Conservation (phyloP, 2,888 invertebrate genomes). For the Tiliacea citrago region DNA sequence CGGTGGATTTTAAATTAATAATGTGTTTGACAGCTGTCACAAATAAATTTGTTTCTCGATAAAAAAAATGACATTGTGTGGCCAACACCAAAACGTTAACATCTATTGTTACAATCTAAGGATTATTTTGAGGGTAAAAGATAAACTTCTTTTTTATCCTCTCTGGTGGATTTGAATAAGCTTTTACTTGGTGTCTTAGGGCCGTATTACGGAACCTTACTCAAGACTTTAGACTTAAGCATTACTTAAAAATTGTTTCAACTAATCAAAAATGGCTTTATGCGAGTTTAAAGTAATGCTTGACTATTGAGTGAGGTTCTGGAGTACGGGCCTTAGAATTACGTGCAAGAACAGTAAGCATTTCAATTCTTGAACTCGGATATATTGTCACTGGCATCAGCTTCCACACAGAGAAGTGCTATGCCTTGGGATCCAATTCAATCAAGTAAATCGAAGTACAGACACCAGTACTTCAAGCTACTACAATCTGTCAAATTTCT, state of each 20-base stretch:
- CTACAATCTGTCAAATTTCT: no score
- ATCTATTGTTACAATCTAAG: constrained; percentile 86
- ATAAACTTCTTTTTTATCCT: constrained; percentile 66
- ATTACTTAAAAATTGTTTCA: no score
- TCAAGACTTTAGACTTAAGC: no score
- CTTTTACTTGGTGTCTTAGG: constrained; percentile 24
- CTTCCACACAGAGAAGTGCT: not conserved
- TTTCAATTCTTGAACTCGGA: not conserved
- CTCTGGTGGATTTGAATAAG: constrained; percentile 59
- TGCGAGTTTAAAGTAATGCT: no score
- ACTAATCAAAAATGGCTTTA: no score
- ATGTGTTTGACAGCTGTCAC: constrained; percentile 54
- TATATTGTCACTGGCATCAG: no score
- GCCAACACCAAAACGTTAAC: constrained; percentile 83
- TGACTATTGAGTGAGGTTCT: no score
- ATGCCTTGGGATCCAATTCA: not conserved
- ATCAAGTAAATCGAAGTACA: no score
- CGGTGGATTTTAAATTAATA: constrained; percentile 34
- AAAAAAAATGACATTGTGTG: constrained; percentile 85
- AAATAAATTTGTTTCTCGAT: constrained; percentile 69
- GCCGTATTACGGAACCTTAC: no score
- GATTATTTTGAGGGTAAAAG: constrained; percentile 79
- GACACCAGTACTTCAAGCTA: no score
- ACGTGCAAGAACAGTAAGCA: not conserved
- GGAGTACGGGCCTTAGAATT: not conserved